Conservation (phyloP, 2,797 vertebrate genomes). For the Scyliorhinus canicula region DNA sequence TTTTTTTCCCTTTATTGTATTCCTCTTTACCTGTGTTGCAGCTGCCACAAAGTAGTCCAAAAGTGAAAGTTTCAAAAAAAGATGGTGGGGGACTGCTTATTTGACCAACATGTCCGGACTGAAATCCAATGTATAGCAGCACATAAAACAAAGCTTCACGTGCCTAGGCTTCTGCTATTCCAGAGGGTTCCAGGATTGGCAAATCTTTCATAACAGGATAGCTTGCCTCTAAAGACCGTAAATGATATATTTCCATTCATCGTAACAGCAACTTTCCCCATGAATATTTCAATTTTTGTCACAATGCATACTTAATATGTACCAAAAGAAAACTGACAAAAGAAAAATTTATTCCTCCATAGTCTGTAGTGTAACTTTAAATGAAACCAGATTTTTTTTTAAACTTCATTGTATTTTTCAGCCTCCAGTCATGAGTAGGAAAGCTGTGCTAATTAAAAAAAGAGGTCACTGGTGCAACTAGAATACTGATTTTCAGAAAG, state of each 20-base stretch:
- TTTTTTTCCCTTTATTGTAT: not conserved
- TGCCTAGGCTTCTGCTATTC: not conserved
- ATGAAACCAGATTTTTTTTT: conserved; percentile 21
- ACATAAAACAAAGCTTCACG: not conserved
- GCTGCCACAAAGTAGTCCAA: not conserved
- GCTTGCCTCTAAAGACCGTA: conserved; percentile 4
- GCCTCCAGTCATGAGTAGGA: conserved; percentile 34
- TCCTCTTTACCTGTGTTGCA: not conserved
- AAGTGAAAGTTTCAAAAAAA: not conserved
- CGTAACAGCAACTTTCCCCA: conserved; percentile 11
- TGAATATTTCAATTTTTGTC: conserved; percentile 30
- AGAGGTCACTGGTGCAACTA: conserved; percentile 37
- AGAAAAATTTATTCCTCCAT: not conserved
- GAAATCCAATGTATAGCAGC: not conserved
- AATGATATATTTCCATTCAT: conserved; percentile 33
- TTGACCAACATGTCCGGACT: not conserved
- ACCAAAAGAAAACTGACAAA: not conserved
- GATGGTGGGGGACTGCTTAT: not conserved
- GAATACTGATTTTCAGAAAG: conserved; percentile 36
- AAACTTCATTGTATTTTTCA: conserved; percentile 34
- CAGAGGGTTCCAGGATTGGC: not conserved
- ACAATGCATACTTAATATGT: conserved; percentile 10
- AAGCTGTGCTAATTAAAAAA: conserved; percentile 39
- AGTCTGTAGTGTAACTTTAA: conserved; percentile 33
- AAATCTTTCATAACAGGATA: conserved; percentile 22